Evolutionary conservation across 1,140 invertebrate species (phyloP).

Genomic region (Platorchestia sp.): DNA sequence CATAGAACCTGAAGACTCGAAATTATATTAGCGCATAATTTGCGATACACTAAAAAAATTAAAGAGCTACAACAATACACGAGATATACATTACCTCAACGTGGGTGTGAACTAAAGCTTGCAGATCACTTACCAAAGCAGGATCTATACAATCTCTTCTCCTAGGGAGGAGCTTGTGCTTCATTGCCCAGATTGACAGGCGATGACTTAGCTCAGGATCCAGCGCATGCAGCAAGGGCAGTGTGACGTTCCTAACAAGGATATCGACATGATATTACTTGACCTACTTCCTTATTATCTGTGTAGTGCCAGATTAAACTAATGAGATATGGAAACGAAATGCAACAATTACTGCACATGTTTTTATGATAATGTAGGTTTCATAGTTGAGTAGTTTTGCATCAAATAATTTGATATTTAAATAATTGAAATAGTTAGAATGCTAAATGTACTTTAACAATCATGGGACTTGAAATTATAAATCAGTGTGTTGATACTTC

Average conservation of each 20-base stretch:
- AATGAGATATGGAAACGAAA: background rate
- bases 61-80: too few species aligned
- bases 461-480: too few species aligned
- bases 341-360: too few species aligned
- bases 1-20: too few species aligned
- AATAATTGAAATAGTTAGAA: background rate
- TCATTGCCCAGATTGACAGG: background rate
- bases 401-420: background rate
- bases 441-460: too few species aligned
- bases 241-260: background rate
- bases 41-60: too few species aligned
- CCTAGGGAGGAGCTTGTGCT: conserved; percentile 11
- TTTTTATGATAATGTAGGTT: background rate
- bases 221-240: conserved; percentile 18
- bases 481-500: too few species aligned
- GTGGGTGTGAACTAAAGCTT: background rate
- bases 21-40: too few species aligned
- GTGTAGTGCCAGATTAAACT: background rate
- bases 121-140: conserved; percentile 16
- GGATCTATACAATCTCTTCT: background rate
- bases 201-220: conserved; percentile 46
- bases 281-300: background rate
- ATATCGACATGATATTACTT: background rate
- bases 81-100: too few species aligned
- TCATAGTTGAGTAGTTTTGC: background rate